A percentile compares a stretch with the other conserved stretches of the same genome.
Evolutionary conservation across 1,140 invertebrate genomes (phyloP).

Genomic region (Maniola jurtina): DNA sequence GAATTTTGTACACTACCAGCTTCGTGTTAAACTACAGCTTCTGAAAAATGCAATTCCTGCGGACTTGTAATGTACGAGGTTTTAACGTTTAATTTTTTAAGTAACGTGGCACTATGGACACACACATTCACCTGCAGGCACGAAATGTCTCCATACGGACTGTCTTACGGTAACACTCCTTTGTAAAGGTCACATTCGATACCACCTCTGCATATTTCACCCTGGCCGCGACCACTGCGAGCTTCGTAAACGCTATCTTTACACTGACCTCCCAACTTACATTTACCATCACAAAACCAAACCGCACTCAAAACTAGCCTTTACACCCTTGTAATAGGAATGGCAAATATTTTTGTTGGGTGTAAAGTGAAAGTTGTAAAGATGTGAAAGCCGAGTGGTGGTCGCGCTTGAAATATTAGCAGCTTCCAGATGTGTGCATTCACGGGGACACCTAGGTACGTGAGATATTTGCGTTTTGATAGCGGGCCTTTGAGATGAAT

Average conservation of each 20-base stretch:
- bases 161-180: constrained; percentile 63
- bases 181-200: constrained; percentile 69
- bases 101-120: constrained; percentile 43
- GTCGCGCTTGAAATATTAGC: constrained; percentile 73
- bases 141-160: constrained; percentile 56
- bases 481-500: constrained; percentile 59
- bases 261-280: constrained; percentile 52
- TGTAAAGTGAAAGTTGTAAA: constrained; percentile 41
- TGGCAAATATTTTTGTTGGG: background rate
- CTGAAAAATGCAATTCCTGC: too few species aligned
- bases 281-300: constrained; percentile 15
- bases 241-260: constrained; percentile 70
- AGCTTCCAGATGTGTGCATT: constrained; percentile 69
- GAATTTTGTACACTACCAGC: too few species aligned
- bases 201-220: constrained; percentile 73
- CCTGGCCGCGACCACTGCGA: constrained; percentile 56
- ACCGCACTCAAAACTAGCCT: constrained; percentile 24
- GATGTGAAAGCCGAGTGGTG: constrained; percentile 52
- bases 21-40: too few species aligned
- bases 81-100: too few species aligned
- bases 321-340: constrained; percentile 26
- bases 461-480: constrained; percentile 70
- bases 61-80: too few species aligned
- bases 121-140: constrained; percentile 45
- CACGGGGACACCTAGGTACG: constrained; percentile 52